Evolutionary conservation across 1,140 invertebrate genomes (phyloP), one percentile per base, ranked within the genome.

Genomic region (Thaumetopoea pityocampa): DNA sequence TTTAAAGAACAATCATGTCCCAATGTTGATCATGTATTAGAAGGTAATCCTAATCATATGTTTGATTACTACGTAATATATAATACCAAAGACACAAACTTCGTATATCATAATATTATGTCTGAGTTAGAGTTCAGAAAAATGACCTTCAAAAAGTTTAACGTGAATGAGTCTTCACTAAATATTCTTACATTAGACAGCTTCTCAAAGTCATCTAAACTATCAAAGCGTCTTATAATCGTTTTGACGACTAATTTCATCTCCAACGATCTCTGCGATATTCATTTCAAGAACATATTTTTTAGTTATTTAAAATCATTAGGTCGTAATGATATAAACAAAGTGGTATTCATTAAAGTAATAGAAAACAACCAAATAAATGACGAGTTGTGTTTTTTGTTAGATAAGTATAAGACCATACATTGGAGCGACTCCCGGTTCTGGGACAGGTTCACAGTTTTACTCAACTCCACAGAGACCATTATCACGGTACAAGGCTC

Each of bases 21-120:
- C 3, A 85, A 85, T 33, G 84, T 85, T 12, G 81, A 85, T 22
- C 74, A 76, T 51, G 88, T 90, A 37, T 67, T 87, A 45, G 91
- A 84, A 34, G 76, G 77, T 11, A 82, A 92, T 64, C 87, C 89
- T 17, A 92, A 93, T 66, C 89, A 92, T 40, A 85, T 94, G 17
- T 95, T 94, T 74, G 95, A 96, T 66, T 94, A 93, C 24, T 96
- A 95, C 77, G 87, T 96, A 65, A 91, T 95, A 43, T 96, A 96
- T 85, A 94, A 93, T 79, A 90, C 92, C 53, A 91, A 94, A 72
- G 94, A 96, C 80, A 91, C 93, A 29, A 89, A 92, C 49, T 93
- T 95, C 55, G 91, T 95, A 2, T 87, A 90, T 7, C 88, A 93
- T 59, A 90, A 91, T 43, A 87, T 96, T 17, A 91, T 92, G 9